Evolutionary conservation across 2,113 vertebrate species (phyloP).

Genomic region (Daubentonia madagascariensis): DNA sequence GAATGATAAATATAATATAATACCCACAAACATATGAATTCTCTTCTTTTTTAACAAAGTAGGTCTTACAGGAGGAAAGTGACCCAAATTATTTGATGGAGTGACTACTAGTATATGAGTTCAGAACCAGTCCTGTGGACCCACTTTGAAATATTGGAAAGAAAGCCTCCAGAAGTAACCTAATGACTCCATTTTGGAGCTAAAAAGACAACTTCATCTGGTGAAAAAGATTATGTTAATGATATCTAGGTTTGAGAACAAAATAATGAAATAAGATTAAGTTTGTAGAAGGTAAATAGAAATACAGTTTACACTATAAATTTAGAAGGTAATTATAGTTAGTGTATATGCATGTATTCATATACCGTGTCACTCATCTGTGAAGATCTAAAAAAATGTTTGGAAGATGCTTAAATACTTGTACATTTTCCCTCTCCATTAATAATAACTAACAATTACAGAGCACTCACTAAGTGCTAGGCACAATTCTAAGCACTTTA

Average conservation of each 20-base stretch:
- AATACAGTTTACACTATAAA: neutral
- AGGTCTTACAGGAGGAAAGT: neutral
- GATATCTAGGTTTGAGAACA: neutral
- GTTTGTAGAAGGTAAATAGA: slow-evolving; percentile 14
- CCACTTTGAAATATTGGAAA: neutral
- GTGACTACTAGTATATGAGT: neutral
- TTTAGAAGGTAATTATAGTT: slow-evolving; percentile 17
- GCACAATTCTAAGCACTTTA: neutral
- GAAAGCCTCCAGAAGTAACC: slow-evolving; percentile 22
- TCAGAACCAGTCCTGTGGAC: neutral
- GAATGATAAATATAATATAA: neutral
- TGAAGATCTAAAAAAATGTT: neutral
- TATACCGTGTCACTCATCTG: neutral
- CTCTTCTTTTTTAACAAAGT: neutral
- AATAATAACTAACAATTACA: slow-evolving; percentile 1
- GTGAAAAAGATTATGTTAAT: slow-evolving; percentile 43
- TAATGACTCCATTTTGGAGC: neutral
- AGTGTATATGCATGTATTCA: neutral
- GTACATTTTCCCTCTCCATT: neutral
- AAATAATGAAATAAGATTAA: slow-evolving; percentile 31
- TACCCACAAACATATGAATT: slow-evolving; percentile 16
- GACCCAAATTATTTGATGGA: neutral
- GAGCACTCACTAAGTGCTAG: neutral
- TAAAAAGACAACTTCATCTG: neutral
- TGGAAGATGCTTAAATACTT: neutral